Base-by-base conservation (phyloP, 2,797 vertebrate species). In the Antrozous pallidus region DNA sequence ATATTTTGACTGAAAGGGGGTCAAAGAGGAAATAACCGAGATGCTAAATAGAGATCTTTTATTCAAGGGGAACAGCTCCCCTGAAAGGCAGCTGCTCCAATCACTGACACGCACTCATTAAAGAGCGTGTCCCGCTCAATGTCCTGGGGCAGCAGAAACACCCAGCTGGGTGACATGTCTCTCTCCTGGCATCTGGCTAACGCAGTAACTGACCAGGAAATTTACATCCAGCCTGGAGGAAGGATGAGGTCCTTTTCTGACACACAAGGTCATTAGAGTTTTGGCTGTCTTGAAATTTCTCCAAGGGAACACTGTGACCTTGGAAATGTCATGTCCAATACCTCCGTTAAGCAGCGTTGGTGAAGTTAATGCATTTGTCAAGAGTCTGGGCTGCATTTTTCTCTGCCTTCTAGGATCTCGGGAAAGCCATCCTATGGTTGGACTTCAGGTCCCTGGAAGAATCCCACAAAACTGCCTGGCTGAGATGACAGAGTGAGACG, bases 141-240 rank as follows among this genome's bases (percentile, higher is more conserved):
- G 56, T 47, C 77, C 94, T 63, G 61, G 2, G 38, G 88, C 94
- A 96, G 97, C 63, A 95, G 94, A 96, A 95, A 96, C 69, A 94
- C 84, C 83, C 90, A 86, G 58, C 49, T 58, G 94, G 3, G 12
- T 78, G 94, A 88, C 95, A 92, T 36, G 93, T 58, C 92, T 97
- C 92, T 95, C 90, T 97, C 94, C 40, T 96, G 92, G 92, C 97
- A 97, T 94, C 97, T 90, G n/a, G 61, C 88, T 96, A 95, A 97
- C 31, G 36, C 65, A 85, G 90, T 94, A 1, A 97, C 97, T 96
- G 96, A 97, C 40, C 7, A 1, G 93, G 95, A 94, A 96, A 97
- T 96, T 93, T 95, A 93, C 67, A 95, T 89, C 94, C 79, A 75
- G 92, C 95, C 95, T 88, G 75, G 96, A 92, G 17, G 77, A 97